Evolutionary conservation across 2,113 vertebrate species (phyloP).

Genomic region (Engraulis encrasicolus): DNA sequence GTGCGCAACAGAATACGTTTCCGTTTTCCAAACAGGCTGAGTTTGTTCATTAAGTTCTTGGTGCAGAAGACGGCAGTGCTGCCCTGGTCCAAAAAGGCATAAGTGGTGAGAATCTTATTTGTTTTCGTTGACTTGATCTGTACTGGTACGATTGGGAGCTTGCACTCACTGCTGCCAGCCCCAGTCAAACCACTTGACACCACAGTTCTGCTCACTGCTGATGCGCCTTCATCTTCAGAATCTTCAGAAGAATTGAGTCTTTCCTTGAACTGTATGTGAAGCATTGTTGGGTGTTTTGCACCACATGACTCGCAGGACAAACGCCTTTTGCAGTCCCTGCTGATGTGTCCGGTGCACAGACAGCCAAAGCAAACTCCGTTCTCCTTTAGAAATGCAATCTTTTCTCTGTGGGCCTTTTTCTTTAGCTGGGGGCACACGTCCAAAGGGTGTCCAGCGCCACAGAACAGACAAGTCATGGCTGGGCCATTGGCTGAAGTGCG

Average conservation of each 20-base stretch:
- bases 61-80: conserved; percentile 36
- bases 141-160: no score
- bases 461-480: no score
- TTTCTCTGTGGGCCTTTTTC: no score
- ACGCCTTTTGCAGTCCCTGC: conserved; percentile 25
- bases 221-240: not conserved
- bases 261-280: not conserved
- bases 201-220: no score
- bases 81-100: conserved; percentile 27
- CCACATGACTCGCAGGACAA: not conserved
- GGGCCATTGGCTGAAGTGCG: no score
- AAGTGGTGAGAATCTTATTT: not conserved
- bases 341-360: conserved; percentile 40
- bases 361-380: conserved; percentile 52
- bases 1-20: conserved; percentile 25
- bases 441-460: no score
- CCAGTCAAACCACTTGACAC: not conserved
- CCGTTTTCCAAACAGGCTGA: not conserved
- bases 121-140: no score
- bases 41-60: not conserved
- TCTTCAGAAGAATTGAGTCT: not conserved
- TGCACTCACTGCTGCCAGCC: not conserved
- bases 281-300: not conserved
- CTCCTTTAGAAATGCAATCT: no score
- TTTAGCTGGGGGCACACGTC: no score